Base-by-base conservation (phyloP, 2,113 vertebrate genomes). In the Furnarius figulus region DNA sequence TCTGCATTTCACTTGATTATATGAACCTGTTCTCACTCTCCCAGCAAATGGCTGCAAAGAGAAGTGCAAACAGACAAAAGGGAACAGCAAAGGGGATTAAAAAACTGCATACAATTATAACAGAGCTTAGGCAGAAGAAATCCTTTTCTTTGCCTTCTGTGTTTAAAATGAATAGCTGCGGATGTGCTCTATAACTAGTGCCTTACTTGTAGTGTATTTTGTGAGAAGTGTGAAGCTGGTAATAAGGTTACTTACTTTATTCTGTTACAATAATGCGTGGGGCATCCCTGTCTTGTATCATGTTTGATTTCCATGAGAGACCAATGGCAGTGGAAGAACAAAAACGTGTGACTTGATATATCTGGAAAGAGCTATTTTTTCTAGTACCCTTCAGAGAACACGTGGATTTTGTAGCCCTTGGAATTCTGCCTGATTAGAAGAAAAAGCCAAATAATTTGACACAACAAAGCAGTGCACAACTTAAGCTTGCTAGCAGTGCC, bases 401-500 rank as follows among this genome's bases (percentile, higher is more conserved):
- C 59, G 50, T 71, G 85, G 63, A 56, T 74, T 92, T 80, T 37
- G 24, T 71, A 94, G 82, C 90, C 62, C 44, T 81, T 81, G 72
- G 72, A 84, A 74, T 93, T 88, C 65, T 93, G 58, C 58, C 72
- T 93, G 93, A 95, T 96, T 84, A 95, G 79, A 95, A 89, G 88
- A 90, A 86, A 87, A 93, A 94, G 47, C 35, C 75, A 96, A 85
- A 92, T 87, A 66, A 93, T 83, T 71, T 96, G 92, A 96, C 94
- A 96, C 67, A 93, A 78, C 91, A 93, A 94, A 95, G 94, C 81
- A 79, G 40, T 20, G 58, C 55, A 58, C 70, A 96, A 95, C 62
- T 92, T 96, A 79, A 92, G 79, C 86, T 90, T 90, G 70, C 95
- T 90, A 95, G 89, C 93, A 94, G 85, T 93, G 93, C 61, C 68